phyloP scores from a whole-genome alignment of 2,113 vertebrate genomes.

The Phyllopteryx taeniolatus region DNA sequence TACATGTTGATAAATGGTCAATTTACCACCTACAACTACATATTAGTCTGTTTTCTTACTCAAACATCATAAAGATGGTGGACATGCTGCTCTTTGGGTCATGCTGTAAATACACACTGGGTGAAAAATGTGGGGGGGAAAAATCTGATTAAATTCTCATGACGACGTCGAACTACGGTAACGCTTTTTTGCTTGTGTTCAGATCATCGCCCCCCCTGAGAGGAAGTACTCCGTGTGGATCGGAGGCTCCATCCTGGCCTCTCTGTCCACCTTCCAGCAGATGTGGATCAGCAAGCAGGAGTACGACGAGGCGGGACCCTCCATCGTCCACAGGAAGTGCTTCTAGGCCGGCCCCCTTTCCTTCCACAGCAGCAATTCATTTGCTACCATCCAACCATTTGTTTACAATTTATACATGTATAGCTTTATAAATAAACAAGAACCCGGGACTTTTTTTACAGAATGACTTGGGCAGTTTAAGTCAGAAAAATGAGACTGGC shows the following conservation, averaged over 20 bases:
- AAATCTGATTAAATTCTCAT: too few species aligned
- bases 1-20: too few species aligned
- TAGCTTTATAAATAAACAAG: constrained; percentile 88
- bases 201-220: constrained; percentile 93
- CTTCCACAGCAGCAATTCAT: constrained; percentile 52
- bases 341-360: constrained; percentile 72
- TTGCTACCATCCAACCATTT: constrained; percentile 79
- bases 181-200: constrained; percentile 15
- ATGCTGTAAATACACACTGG: too few species aligned
- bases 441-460: constrained; percentile 54
- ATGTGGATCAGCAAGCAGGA: constrained; percentile 98
- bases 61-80: too few species aligned
- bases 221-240: constrained; percentile 98
- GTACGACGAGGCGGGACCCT: constrained; percentile 89
- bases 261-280: constrained; percentile 95
- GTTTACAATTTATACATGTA: constrained; percentile 91
- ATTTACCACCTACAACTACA: too few species aligned
- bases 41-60: too few species aligned
- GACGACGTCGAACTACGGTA: neutral
- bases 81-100: too few species aligned
- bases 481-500: neutral
- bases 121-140: too few species aligned
- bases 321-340: constrained; percentile 93
- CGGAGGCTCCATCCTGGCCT: constrained; percentile 95
- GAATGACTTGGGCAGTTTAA: neutral